phyloP scores from a whole-genome alignment of 2,113 vertebrate species.

The Actinemys pallida region DNA sequence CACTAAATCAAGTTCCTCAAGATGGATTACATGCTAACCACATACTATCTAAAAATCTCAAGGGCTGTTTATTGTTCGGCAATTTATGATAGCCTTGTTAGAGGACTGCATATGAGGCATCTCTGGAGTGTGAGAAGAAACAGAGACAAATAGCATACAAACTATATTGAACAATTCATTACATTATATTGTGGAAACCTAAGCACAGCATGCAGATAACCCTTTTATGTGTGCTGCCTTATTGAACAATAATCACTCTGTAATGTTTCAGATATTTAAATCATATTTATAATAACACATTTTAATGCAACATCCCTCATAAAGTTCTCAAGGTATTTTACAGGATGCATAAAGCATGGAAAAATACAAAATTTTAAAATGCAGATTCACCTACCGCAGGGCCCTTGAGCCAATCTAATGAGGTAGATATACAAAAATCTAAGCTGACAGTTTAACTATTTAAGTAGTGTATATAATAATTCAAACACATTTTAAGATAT shows the following conservation, averaged over 20 bases:
- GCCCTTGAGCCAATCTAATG: conserved; percentile 80
- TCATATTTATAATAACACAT: conserved; percentile 88
- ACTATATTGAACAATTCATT: conserved; percentile 81
- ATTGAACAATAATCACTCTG: conserved; percentile 86
- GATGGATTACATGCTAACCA: conserved; percentile 79
- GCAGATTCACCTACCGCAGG: conserved; percentile 78
- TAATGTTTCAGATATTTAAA: conserved; percentile 86
- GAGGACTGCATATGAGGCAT: conserved; percentile 73
- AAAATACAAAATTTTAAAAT: conserved; percentile 82
- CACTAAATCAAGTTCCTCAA: conserved; percentile 79
- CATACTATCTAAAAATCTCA: conserved; percentile 79
- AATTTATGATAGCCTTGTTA: conserved; percentile 82
- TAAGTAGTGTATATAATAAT: conserved; percentile 82
- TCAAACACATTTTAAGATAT: conserved; percentile 77
- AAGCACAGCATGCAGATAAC: conserved; percentile 77
- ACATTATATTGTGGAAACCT: conserved; percentile 75
- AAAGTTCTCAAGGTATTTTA: conserved; percentile 86
- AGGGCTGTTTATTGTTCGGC: conserved; percentile 79
- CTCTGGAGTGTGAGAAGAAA: conserved; percentile 76
- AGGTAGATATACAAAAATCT: conserved; percentile 82
- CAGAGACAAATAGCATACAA: conserved; percentile 80
- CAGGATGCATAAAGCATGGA: conserved; percentile 81
- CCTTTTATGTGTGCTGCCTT: conserved; percentile 79
- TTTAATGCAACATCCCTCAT: conserved; percentile 82
- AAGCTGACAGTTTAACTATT: conserved; percentile 84